Conservation (phyloP, 2,797 vertebrate genomes). For the Eremophila alpestris region DNA sequence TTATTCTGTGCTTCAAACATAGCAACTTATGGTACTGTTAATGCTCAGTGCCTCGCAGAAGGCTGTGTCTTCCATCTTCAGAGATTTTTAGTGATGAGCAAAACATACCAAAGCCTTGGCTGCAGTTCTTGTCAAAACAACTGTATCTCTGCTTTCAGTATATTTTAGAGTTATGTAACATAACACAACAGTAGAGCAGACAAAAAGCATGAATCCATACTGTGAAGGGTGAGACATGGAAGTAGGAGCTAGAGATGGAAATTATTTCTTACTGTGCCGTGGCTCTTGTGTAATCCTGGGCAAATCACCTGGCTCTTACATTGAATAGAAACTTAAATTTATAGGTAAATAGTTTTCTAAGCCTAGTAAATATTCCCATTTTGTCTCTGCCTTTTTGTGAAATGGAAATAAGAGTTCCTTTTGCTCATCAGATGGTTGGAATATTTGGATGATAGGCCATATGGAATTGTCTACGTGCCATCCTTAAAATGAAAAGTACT, state of each 20-base stretch:
- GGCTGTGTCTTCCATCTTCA: background rate
- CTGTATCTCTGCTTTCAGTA: background rate
- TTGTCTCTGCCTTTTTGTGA: background rate
- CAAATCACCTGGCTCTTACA: background rate
- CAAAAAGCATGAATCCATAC: background rate
- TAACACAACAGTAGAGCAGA: background rate
- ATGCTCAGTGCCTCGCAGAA: background rate
- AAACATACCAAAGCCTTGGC: background rate
- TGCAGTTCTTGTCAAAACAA: background rate
- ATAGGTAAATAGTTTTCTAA: background rate
- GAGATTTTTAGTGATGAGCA: background rate
- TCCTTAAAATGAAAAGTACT: background rate
- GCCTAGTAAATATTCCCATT: background rate
- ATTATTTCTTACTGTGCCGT: background rate
- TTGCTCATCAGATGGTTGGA: background rate
- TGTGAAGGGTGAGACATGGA: background rate
- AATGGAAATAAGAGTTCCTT: background rate
- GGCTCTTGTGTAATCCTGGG: background rate
- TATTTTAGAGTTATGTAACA: background rate
- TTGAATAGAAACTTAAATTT: background rate
- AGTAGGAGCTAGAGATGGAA: background rate
- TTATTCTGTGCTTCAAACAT: background rate
- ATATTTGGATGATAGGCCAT: background rate
- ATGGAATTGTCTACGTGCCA: background rate
- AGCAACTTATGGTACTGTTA: background rate